These are phyloP conservation scores for Grammomys dolichurus DNA, from an alignment of 2,113 vertebrate genomes.

Conservation along the genomic window DNA sequence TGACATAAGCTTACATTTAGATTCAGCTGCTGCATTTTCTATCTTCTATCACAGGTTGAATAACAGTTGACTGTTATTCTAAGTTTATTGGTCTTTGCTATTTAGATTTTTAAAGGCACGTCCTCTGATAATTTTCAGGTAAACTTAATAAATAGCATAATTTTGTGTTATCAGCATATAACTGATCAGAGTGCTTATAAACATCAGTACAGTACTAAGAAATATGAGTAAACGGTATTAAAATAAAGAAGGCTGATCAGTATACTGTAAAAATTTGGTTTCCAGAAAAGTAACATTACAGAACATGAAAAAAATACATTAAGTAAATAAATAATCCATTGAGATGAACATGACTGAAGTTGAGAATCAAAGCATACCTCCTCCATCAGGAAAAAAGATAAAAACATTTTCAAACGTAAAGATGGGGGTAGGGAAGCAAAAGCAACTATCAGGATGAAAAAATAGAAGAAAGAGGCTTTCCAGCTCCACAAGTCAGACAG, in stretches of 20 bases:
- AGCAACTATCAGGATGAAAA: slow-evolving; percentile 77
- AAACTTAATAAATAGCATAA: slow-evolving; percentile 61
- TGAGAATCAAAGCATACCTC: slow-evolving; percentile 67
- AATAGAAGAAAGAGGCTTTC: slow-evolving; percentile 63
- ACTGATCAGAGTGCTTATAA: slow-evolving; percentile 54
- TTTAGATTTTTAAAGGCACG: slow-evolving; percentile 13
- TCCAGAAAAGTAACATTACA: slow-evolving; percentile 24
- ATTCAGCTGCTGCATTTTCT: background rate
- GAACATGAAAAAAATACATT: slow-evolving; percentile 43
- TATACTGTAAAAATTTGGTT: slow-evolving; percentile 49
- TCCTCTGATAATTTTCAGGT: slow-evolving; percentile 62
- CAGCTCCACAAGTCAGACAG: slow-evolving; percentile 18
- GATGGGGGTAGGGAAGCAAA: slow-evolving; percentile 58
- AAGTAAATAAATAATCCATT: slow-evolving; percentile 42
- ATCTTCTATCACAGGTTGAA: slow-evolving; percentile 29
- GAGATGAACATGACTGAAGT: slow-evolving; percentile 60
- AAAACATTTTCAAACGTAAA: slow-evolving; percentile 60
- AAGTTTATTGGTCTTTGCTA: slow-evolving; percentile 40
- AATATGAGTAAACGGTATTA: slow-evolving; percentile 36
- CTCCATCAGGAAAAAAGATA: slow-evolving; percentile 44
- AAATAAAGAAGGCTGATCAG: slow-evolving; percentile 35
- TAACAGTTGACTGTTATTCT: slow-evolving; percentile 59
- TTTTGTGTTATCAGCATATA: slow-evolving; percentile 50
- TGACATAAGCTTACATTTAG: slow-evolving; percentile 55
- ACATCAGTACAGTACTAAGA: background rate